Evolutionary conservation across 2,797 vertebrate species (phyloP), one percentile per base, ranked within the genome.

Genomic region (Lycodopsis pacificus): DNA sequence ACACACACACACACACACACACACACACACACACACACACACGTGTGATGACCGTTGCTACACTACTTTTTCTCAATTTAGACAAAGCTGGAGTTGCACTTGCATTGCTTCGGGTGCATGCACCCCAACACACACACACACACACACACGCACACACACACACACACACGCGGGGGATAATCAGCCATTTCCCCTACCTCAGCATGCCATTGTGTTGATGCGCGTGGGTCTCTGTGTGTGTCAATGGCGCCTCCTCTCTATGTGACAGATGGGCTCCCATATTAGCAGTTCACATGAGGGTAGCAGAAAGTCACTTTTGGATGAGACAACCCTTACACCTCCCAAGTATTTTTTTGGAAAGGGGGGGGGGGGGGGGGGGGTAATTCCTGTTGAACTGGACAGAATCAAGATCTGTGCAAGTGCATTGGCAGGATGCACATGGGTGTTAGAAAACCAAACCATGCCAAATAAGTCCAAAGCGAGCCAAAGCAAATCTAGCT

Each of bases 251-350:
- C 86, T 73, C 73, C 58, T 80, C 81, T 82, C 70, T 76, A 59
- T 83, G 87, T 75, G 89, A 91, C 94, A 95, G 94, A 94, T 94
- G 94, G 91, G 74, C 54, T 87, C 80, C 79, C 83, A 88, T 62
- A 76, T 90, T 67, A 72, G 82, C 81, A 53, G 87, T 88, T 92
- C 90, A 88, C 76, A 80, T 77, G 80, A 70, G 70, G 80, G 68
- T 65, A 71, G 87, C 80, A 77, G 49, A 88, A 87, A 89, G 91
- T 91, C 82, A 81, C 77, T 91, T 87, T 92, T 92, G 93, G 92
- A 92, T 56, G 69, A 75, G 36, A 89, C 74, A 90, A 88, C 91
- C 88, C 87, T 90, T 84, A 88, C 79, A 88, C 84, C 73, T 79
- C 85, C 86, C 77, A 84, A 84, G 72, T 83, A 63, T 85, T 76